Percentiles rank a stretch among this genome's conserved stretches.
phyloP scores from a whole-genome alignment of 2,797 vertebrate genomes.

The Anisognathus igniventris region DNA sequence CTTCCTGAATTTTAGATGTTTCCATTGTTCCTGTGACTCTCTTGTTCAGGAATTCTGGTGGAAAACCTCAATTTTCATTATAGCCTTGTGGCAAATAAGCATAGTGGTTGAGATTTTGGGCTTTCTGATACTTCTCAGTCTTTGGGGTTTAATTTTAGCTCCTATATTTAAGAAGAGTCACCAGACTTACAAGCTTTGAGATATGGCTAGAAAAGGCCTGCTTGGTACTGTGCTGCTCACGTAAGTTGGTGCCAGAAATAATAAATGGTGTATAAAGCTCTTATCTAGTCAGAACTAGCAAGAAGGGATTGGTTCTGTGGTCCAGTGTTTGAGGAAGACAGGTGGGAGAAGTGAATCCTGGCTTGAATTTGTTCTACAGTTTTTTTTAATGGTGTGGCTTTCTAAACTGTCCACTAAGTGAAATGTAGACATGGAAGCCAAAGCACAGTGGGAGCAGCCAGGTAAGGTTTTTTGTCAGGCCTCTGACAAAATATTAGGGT shows the following conservation, averaged over 20 bases:
- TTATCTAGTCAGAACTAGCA: background rate
- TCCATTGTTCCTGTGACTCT: background rate
- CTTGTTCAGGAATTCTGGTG: background rate
- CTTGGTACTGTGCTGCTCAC: background rate
- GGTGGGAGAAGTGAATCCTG: background rate
- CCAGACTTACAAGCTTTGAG: background rate
- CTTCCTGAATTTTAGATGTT: background rate
- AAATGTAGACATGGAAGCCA: background rate
- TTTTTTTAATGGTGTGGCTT: background rate
- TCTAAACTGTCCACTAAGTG: background rate
- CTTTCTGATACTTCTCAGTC: background rate
- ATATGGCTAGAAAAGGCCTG: background rate
- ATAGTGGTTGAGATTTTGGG: background rate
- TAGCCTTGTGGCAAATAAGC: background rate
- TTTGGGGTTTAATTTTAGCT: background rate
- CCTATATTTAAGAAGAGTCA: background rate
- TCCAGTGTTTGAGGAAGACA: background rate
- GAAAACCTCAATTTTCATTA: background rate
- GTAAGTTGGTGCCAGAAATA: background rate
- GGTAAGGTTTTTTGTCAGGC: background rate
- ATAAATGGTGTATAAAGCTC: background rate
- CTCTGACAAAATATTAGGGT: too few relatives aligned
- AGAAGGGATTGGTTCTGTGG: background rate
- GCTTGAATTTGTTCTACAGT: background rate
- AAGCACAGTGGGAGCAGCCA: background rate